Percentiles rank a stretch among this genome's conserved stretches.
Conservation (phyloP, 1,140 invertebrate species). For the Papilio machaon region DNA sequence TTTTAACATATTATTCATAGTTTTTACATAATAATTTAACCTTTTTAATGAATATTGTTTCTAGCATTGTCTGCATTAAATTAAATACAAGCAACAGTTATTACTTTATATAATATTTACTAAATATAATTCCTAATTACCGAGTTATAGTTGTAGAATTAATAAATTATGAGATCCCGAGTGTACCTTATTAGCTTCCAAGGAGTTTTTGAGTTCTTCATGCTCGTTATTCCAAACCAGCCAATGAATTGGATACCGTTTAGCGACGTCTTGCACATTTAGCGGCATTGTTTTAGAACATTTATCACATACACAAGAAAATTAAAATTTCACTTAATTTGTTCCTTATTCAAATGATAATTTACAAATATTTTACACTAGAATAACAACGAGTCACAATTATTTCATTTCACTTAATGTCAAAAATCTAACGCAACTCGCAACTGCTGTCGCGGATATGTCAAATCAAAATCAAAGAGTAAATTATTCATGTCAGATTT, state of each 20-base stretch:
- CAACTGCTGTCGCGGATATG: background rate
- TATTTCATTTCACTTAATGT: slow-evolving; percentile 5
- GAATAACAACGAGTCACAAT: background rate
- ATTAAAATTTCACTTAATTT: background rate
- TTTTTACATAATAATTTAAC: too few species aligned
- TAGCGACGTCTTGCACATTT: slow-evolving; percentile 62
- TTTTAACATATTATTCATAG: too few species aligned
- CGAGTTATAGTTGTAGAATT: background rate
- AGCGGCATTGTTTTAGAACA: slow-evolving; percentile 63
- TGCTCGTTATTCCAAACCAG: slow-evolving; percentile 73
- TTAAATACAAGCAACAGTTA: too few species aligned
- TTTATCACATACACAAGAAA: slow-evolving; percentile 39
- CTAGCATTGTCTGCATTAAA: too few species aligned
- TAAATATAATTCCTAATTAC: background rate
- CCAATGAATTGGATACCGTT: slow-evolving; percentile 73
- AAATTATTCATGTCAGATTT: background rate
- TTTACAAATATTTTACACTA: slow-evolving; percentile 12
- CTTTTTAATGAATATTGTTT: too few species aligned
- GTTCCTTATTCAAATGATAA: background rate
- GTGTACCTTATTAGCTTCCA: slow-evolving; percentile 63
- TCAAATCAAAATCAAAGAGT: background rate
- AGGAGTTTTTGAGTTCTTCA: slow-evolving; percentile 57
- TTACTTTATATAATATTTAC: background rate
- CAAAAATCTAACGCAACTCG: background rate
- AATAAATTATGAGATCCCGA: background rate